Base-by-base conservation (phyloP, 2,888 invertebrate species). In the Bembecia ichneumoniformis region DNA sequence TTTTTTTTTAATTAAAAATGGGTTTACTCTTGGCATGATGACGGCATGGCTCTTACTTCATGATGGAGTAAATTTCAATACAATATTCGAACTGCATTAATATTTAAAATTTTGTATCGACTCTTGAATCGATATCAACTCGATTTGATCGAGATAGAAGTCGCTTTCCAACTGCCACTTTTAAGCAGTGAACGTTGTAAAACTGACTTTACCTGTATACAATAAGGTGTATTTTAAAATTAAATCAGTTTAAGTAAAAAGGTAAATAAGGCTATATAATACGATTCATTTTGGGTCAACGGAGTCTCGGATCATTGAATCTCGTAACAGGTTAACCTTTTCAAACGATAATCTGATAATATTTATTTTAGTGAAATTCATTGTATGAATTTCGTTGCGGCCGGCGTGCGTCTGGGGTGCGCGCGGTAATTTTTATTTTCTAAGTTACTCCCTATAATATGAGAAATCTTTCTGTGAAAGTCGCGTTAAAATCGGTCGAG, bases 271-370 rank as follows among this genome's bases (percentile, higher is more conserved):
- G 35, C 14, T 45, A 17, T 45, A 17, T 49, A 44, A 49, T 14
- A 14, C 49, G 49, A 45, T 49, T 49, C 28, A 28, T 49, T 49
- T 45, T 36, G 16, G 45, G 49, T 45, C 49, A 49, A 20, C 34
- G 34, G 46, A 46, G 46, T 15, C 16, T 47, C 36, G 36, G 36
- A 47, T 46, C 46, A 46, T 46, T 46, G 46, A 14, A 46, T 46
- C 34, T 28, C 17, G 46, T 46, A 46, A 46, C 46, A 34, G 13
- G 34, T 46, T n/a, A 46, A 5, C 34, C 34, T 17, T 46, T 46
- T 34, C n/a, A 46, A 34, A 34, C n/a, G 28, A 46, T 4, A 14
- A 14, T 45, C 20, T 10, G 10, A 45, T 45, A 45, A 7, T 13
- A 40, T 40, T 4, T 40, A 5, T 11, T 40, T 13, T 40, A 13